phyloP scores from a whole-genome alignment of 2,113 vertebrate genomes.

The Forbesichthys papilliferus region DNA sequence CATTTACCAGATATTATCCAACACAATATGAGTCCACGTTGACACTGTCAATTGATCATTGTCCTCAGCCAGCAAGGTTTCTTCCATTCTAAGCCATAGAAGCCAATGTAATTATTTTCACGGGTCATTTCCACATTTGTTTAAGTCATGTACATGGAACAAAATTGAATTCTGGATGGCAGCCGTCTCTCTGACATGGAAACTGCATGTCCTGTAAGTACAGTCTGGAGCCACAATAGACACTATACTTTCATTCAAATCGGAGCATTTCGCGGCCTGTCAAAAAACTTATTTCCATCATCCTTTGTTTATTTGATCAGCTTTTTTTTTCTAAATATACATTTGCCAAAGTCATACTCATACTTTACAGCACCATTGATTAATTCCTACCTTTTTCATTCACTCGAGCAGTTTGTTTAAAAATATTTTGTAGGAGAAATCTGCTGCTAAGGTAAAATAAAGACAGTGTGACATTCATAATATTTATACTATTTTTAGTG shows the following conservation, averaged over 20 bases:
- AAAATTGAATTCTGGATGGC: constrained; percentile 29
- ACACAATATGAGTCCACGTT: background rate
- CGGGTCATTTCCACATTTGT: constrained; percentile 45
- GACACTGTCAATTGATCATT: background rate
- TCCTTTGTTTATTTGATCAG: constrained; percentile 67
- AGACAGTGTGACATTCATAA: constrained; percentile 80
- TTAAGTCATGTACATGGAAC: constrained; percentile 47
- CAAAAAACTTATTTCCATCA: constrained; percentile 69
- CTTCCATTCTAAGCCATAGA: background rate
- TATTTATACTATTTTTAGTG: constrained; percentile 82
- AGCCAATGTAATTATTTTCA: constrained; percentile 30
- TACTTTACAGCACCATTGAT: background rate
- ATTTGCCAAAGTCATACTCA: constrained; percentile 44
- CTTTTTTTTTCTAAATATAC: constrained; percentile 41
- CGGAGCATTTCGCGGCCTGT: constrained; percentile 18
- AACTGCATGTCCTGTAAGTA: constrained; percentile 37
- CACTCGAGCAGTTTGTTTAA: constrained; percentile 72
- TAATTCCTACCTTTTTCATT: constrained; percentile 57
- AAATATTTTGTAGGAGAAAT: constrained; percentile 59
- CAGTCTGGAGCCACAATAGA: constrained; percentile 18
- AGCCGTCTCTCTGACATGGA: constrained; percentile 42
- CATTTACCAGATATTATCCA: too few relatives aligned
- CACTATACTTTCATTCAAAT: constrained; percentile 12
- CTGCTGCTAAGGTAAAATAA: constrained; percentile 70
- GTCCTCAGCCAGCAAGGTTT: background rate